Base-by-base conservation (phyloP, 2,113 vertebrate genomes). In the Hyla sarda region DNA sequence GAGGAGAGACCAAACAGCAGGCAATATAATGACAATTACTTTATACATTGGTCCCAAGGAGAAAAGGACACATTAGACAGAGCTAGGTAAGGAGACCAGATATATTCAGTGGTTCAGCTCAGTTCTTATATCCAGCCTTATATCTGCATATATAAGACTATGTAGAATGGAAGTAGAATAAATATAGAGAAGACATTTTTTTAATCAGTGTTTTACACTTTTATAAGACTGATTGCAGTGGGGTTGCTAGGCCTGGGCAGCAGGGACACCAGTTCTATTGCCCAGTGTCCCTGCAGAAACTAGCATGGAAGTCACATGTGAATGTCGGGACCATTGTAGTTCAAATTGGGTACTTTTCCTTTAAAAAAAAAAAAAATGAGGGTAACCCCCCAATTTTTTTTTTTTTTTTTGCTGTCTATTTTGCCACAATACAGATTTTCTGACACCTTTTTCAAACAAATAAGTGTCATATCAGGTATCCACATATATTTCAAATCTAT, bases 1-100 rank as follows among this genome's bases (percentile, higher is more conserved):
- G 82, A 85, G 65, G 62, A 75, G 82, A 74, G n/a, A 74, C 65
- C 74, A 79, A 86, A 81, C 84, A 86, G 78, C 79, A 87, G 84
- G 83, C 62, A 85, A 72, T 87, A 82, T 60, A 82, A 62, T 74
- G 79, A 65, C n/a, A 30, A 71, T 34, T 86, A 60, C 76, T 81
- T 48, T 72, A n/a, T 77, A 85, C 50, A 25, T 23, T 48, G 69
- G 62, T 30, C 76, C 65, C 84, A 86, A 86, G 76, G 84, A 81
- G 48, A 86, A 86, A 86, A 81, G 76, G 84, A 86, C 84, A 81
- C 47, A 69, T 8, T 41, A n/a, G 83, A 48, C 76, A 72, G 50
- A 54, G 83, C 25, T 41, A 32, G 45, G 75, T 25, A 86, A 73
- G 23, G 25, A 41, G 25, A 58, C 23, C n/a, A 75, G 52, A 75